A percentile compares a stretch with the other conserved stretches of the same genome.
Evolutionary conservation across 2,113 vertebrate genomes (phyloP).

Genomic region (Falcunculus frontatus): DNA sequence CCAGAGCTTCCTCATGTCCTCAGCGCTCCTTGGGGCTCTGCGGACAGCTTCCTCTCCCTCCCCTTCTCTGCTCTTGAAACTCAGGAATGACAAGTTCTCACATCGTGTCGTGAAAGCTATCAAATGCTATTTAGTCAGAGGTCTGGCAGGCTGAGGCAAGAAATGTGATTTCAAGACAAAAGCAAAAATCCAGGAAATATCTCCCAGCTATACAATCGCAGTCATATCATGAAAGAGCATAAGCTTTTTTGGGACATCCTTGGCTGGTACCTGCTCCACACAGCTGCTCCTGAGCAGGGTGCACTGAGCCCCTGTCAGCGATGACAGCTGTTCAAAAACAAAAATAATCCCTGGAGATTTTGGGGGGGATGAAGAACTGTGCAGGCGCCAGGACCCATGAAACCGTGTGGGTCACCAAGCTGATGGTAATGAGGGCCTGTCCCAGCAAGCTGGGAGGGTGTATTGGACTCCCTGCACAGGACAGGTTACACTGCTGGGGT

Average conservation of each 20-base stretch:
- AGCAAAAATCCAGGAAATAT: not conserved
- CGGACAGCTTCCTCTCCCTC: accelerated
- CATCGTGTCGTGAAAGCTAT: not conserved
- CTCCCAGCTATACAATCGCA: not conserved
- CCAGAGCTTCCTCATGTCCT: not conserved
- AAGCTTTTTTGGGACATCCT: not conserved
- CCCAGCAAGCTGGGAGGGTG: accelerated
- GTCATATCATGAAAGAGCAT: accelerated
- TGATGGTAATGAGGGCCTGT: not conserved
- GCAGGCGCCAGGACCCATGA: not conserved
- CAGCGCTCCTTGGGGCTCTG: accelerated
- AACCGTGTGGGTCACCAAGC: not conserved
- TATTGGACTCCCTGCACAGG: not conserved
- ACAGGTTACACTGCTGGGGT: not conserved
- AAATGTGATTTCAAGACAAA: not conserved
- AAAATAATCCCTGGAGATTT: not conserved
- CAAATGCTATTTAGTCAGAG: not conserved
- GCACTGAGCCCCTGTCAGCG: accelerated
- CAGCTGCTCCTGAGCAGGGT: not conserved
- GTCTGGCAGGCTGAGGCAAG: not conserved
- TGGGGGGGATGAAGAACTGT: not conserved
- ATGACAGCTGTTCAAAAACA: not conserved
- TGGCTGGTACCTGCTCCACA: not conserved
- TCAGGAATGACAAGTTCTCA: not conserved
- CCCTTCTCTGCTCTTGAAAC: not conserved